Evolutionary conservation across 1,140 invertebrate genomes (phyloP).

Genomic region (Formica selysi): DNA sequence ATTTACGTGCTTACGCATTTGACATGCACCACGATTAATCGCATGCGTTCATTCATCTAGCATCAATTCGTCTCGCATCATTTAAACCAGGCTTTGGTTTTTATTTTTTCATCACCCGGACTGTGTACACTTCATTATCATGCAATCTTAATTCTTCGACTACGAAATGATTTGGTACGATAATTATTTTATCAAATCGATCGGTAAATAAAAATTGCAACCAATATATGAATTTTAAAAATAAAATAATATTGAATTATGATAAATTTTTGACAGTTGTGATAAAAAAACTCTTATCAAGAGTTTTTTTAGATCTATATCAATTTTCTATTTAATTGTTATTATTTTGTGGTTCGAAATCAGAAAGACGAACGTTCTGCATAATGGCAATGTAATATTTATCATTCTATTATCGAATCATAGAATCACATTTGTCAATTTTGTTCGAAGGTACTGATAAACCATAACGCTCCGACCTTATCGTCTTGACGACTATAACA

Average conservation of each 20-base stretch:
- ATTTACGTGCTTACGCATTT: not conserved
- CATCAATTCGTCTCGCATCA: not conserved
- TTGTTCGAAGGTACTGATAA: not conserved
- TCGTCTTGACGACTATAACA: not conserved
- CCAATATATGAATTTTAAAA: not conserved
- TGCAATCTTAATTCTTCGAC: not conserved
- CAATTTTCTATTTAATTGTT: constrained; percentile 1
- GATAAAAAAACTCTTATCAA: not conserved
- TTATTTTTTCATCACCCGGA: not conserved
- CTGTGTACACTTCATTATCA: not conserved
- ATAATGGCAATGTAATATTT: not conserved
- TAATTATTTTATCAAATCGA: not conserved
- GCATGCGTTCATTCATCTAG: constrained; percentile 22
- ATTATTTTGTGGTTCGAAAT: not conserved
- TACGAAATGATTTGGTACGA: not conserved
- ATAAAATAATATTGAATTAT: not conserved
- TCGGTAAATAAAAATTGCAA: not conserved
- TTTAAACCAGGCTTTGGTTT: not conserved
- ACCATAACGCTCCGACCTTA: not conserved
- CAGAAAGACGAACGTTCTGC: not conserved
- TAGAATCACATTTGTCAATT: not conserved
- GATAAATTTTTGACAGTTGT: not conserved
- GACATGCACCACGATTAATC: not conserved
- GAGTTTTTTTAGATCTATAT: not conserved
- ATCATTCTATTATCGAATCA: not conserved